A percentile compares a stretch with the other conserved stretches of the same genome.
These are phyloP conservation scores for Tetragonula clypearis DNA, from an alignment of 1,140 invertebrate genomes.

Conservation along the genomic window DNA sequence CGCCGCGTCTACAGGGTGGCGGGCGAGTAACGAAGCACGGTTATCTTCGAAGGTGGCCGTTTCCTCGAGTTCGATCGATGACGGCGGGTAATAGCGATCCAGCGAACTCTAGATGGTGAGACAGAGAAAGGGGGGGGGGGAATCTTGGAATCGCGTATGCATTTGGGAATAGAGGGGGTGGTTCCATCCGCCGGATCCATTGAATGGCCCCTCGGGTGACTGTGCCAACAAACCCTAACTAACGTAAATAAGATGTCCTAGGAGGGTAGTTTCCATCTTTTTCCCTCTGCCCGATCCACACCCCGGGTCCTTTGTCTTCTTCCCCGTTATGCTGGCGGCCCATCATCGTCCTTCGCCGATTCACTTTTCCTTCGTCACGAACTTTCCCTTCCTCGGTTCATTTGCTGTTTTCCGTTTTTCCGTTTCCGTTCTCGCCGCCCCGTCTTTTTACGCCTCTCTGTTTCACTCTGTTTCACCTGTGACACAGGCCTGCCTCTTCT, in stretches of 20 bases:
- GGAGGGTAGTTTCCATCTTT: constrained; percentile 39
- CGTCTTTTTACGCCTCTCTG: not conserved
- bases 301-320: not conserved
- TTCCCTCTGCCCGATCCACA: not conserved
- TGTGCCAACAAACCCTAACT: constrained; percentile 81
- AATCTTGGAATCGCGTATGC: constrained; percentile 42
- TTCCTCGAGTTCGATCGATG: not conserved
- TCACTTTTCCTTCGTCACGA: not conserved
- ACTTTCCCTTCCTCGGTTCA: too few relatives aligned
- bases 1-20: constrained; percentile 11
- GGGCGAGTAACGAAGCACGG: constrained; percentile 42
- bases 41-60: not conserved
- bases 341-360: not conserved
- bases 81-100: constrained; percentile 44
- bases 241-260: constrained; percentile 81
- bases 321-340: too few relatives aligned
- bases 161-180: constrained; percentile 35
- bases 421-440: not conserved
- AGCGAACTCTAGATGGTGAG: constrained; percentile 28
- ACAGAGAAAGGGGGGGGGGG: not conserved
- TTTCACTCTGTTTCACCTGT: not conserved
- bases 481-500: not conserved
- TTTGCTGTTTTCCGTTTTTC: too few relatives aligned
- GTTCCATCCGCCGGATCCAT: constrained; percentile 28
- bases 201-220: constrained; percentile 77